Percentiles rank a stretch among this genome's conserved stretches.
phyloP scores from a whole-genome alignment of 2,113 vertebrate genomes.

The Gobius niger region DNA sequence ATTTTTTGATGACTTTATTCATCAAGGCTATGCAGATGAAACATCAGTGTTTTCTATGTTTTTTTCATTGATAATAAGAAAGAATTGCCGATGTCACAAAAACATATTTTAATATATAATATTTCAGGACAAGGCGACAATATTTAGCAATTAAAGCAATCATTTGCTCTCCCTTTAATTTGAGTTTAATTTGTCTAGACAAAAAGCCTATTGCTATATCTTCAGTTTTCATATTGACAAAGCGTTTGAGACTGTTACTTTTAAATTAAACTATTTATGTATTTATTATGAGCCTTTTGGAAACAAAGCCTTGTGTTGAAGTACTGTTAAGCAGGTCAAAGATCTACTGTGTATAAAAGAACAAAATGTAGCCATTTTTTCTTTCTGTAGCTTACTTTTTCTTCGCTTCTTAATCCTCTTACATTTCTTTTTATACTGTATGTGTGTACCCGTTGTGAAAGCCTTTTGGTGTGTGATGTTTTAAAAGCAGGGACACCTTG shows the following conservation, averaged over 20 bases:
- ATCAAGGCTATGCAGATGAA: conserved; percentile 52
- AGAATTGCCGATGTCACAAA: no score
- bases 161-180: conserved; percentile 33
- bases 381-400: conserved; percentile 46
- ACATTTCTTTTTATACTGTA: conserved; percentile 68
- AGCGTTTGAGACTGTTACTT: conserved; percentile 61
- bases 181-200: conserved; percentile 34
- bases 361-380: conserved; percentile 48
- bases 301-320: conserved; percentile 44
- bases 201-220: conserved; percentile 50
- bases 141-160: no score
- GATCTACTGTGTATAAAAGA: conserved; percentile 47
- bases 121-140: no score
- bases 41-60: conserved; percentile 14
- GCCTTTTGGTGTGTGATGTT: conserved; percentile 42
- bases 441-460: conserved; percentile 42
- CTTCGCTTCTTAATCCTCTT: conserved; percentile 52
- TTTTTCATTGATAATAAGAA: not conserved
- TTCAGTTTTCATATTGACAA: conserved; percentile 57
- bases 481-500: conserved; percentile 56
- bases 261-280: conserved; percentile 75
- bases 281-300: conserved; percentile 69
- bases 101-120: no score
- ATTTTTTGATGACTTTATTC: conserved; percentile 47
- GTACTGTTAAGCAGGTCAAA: conserved; percentile 35